Evolutionary conservation across 2,888 invertebrate species (phyloP).

Genomic region (Andricus quercusramuli): DNA sequence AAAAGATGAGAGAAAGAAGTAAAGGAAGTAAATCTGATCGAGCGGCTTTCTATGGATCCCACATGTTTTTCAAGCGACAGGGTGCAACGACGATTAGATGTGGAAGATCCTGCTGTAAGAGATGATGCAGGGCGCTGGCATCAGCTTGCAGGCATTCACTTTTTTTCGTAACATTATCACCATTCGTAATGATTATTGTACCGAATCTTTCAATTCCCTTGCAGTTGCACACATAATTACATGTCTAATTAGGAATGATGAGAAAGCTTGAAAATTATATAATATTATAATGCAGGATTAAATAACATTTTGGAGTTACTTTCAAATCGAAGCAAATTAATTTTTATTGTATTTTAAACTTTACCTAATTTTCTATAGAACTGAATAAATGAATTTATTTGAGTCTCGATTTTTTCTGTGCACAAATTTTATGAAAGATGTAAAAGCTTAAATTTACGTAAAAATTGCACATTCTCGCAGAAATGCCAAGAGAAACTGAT

Average conservation of each 20-base stretch:
- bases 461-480: too few relatives aligned
- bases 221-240: not conserved
- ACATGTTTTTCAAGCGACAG: constrained; percentile 10
- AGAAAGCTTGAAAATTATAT: not conserved
- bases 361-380: too few relatives aligned
- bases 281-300: not conserved
- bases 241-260: not conserved
- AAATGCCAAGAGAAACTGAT: too few relatives aligned
- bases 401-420: too few relatives aligned
- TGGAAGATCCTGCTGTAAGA: constrained; percentile 4
- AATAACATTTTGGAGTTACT: too few relatives aligned
- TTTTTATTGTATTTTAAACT: too few relatives aligned
- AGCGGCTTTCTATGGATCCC: constrained; percentile 7
- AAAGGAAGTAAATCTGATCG: constrained; percentile 13
- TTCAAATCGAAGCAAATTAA: too few relatives aligned
- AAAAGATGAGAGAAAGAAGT: constrained; percentile 30
- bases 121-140: not conserved
- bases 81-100: constrained; percentile 4
- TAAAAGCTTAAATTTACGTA: too few relatives aligned
- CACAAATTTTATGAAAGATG: too few relatives aligned
- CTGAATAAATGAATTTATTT: too few relatives aligned
- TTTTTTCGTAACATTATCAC: not conserved
- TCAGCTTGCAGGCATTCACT: not conserved
- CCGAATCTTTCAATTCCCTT: not conserved
- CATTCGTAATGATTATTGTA: not conserved